These are phyloP conservation scores for Onychorhynchus coronatus DNA, from an alignment of 2,113 vertebrate species.

Conservation along the genomic window DNA sequence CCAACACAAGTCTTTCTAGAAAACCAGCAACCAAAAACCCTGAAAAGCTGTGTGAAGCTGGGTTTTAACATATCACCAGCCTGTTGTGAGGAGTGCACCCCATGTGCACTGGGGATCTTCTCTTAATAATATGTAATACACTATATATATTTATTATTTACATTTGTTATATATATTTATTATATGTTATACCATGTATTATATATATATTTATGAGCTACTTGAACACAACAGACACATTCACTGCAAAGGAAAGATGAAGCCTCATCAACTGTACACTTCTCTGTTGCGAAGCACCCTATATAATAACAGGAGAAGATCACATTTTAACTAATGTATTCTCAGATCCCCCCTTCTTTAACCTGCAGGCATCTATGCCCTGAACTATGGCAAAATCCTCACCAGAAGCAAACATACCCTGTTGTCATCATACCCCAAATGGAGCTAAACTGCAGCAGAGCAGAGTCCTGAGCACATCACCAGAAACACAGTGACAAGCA, in stretches of 20 bases:
- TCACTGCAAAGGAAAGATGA: not conserved
- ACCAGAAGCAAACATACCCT: not conserved
- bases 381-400: not conserved
- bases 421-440: not conserved
- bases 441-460: not conserved
- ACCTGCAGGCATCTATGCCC: not conserved
- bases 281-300: not conserved
- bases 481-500: not conserved
- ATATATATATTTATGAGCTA: not conserved
- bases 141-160: not conserved
- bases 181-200: not conserved
- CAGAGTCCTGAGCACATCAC: not conserved
- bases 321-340: not conserved
- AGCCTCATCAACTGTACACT: not conserved
- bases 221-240: not conserved
- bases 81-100: not conserved
- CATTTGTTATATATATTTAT: not conserved
- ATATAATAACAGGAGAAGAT: not conserved
- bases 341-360: not conserved
- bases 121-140: not conserved
- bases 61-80: not conserved
- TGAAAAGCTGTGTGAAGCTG: not conserved
- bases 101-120: rapidly evolving
- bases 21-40: not conserved
- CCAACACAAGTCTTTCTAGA: not conserved